Evolutionary conservation across 2,797 vertebrate genomes (phyloP).

Genomic region (Pterois miles): DNA sequence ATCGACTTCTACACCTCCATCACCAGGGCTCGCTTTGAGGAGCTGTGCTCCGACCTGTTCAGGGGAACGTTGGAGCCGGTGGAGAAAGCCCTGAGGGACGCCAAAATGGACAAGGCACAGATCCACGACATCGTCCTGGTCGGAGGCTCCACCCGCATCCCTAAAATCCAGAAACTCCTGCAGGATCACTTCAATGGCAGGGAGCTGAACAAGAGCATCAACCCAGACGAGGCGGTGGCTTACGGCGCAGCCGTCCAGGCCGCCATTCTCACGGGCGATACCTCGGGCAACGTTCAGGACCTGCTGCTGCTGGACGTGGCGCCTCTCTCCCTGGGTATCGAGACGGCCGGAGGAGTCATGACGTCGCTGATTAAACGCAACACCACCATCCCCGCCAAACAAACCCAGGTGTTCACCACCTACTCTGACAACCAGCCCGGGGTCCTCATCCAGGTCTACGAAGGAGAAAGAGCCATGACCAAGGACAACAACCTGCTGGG

Average conservation of each 20-base stretch:
- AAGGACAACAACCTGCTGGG: slow-evolving; percentile 70
- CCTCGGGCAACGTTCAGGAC: slow-evolving; percentile 64
- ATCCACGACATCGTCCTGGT: slow-evolving; percentile 57
- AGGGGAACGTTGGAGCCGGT: slow-evolving; percentile 53
- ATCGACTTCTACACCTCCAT: slow-evolving; percentile 69
- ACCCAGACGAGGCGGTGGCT: slow-evolving; percentile 63
- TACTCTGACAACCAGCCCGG: slow-evolving; percentile 65
- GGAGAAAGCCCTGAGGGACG: slow-evolving; percentile 58
- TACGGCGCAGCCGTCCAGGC: slow-evolving; percentile 68
- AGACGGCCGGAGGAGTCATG: slow-evolving; percentile 67
- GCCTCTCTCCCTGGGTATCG: slow-evolving; percentile 62
- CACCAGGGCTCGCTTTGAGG: slow-evolving; percentile 65
- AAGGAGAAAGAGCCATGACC: slow-evolving; percentile 70
- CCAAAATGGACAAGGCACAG: slow-evolving; percentile 53
- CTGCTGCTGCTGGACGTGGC: slow-evolving; percentile 66
- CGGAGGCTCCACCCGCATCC: slow-evolving; percentile 62
- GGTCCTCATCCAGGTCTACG: slow-evolving; percentile 69
- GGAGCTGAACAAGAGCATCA: slow-evolving; percentile 67
- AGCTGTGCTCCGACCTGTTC: slow-evolving; percentile 62
- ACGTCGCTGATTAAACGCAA: slow-evolving; percentile 66
- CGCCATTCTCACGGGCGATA: slow-evolving; percentile 58
- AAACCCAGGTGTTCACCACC: slow-evolving; percentile 66
- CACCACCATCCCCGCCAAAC: slow-evolving; percentile 68
- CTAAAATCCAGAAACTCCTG: slow-evolving; percentile 65
- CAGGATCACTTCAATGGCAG: slow-evolving; percentile 58